Base-by-base conservation (phyloP, 2,797 vertebrate species). In the Enteromius fasciolatus region DNA sequence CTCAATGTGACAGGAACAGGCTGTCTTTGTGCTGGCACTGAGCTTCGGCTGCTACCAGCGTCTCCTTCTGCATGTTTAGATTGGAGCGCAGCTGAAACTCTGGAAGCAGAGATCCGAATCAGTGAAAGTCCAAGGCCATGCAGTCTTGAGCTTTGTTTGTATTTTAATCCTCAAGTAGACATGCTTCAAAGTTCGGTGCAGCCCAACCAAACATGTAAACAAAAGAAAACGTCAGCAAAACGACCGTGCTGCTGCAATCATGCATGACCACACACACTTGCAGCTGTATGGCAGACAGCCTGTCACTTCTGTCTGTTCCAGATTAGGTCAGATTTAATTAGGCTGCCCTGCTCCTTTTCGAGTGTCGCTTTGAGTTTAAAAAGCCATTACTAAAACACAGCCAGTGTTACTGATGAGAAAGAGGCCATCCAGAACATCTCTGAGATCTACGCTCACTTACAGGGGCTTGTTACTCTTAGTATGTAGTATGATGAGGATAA, bases 281-380 rank as follows among this genome's bases (percentile, higher is more conserved):
- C 91, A 94, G 90, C 92, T 94, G 92, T 90, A 90, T 91, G 90
- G 92, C 93, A 94, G 92, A 90, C 90, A 80, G 87, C 76, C 75
- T 84, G 85, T 86, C 87, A 82, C 50, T 80, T 82, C 84, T 80
- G 86, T 72, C 86, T 88, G 87, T 89, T 91, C 85, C 89, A 91
- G 89, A 94, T 95, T 93, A 95, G 94, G 92, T 94, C 93, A 93
- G 92, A 93, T 93, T 94, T 93, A 94, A 93, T 94, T 93, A 92
- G 91, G 87, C 87, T 90, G 88, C 86, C 88, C 86, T 80, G 89
- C 89, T 91, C 88, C 57, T 87, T 94, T 93, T 93, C 91, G 93
- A 93, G 91, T 93, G 94, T 94, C 92, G 33, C 89, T 92, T 92
- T 90, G 91, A 85, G 87, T 94, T 90, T 89, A 90, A 91, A 93